Evolutionary conservation across 2,888 invertebrate species (phyloP), one percentile per base, ranked within the genome.

Genomic region (Arrhopalites spinosus): DNA sequence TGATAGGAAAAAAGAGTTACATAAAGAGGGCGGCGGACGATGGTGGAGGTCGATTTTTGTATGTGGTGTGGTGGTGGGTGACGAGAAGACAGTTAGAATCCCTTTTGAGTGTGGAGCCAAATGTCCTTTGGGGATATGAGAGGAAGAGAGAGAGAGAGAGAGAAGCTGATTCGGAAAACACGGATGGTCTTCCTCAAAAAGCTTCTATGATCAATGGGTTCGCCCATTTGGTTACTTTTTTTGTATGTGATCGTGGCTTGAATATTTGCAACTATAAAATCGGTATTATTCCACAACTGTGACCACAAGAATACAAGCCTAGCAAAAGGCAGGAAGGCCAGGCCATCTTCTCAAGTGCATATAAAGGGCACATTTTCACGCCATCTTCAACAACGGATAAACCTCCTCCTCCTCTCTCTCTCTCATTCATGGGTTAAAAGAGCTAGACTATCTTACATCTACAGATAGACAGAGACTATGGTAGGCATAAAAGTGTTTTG

Each of bases 201-300:
- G 74, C 76, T 77, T 78, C 73, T 71, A 81, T 83, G 83, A 83
- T 83, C 83, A 83, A 83, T 83, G 83, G 81, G 78, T 78, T 80
- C 81, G 78, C 83, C 83, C 83, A 83, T 83, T 82, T 82, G 81
- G 82, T 82, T 83, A 81, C 79, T 83, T 81, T 80, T 80, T 81
- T 80, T 80, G 77, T 78, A 78, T 78, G 78, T 76, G 82, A 81
- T 81, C 83, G 81, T 83, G 83, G 81, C 83, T 83, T 78, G 83
- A 83, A 83, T 36, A 36, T 83, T 83, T 83, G 83, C 83, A 83
- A 83, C 83, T 81, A 82, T 83, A 82, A 83, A 81, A 83, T 80
- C 72, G 81, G 80, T 81, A 83, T 83, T 83, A 82, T 83, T 83
- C 83, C 81, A 81, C 83, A 83, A 83, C 83, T 83, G 83, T 80